A percentile compares a stretch with the other conserved stretches of the same genome.
Conservation (phyloP, 2,888 invertebrate genomes). For the Pristionchus fissidentatus region DNA sequence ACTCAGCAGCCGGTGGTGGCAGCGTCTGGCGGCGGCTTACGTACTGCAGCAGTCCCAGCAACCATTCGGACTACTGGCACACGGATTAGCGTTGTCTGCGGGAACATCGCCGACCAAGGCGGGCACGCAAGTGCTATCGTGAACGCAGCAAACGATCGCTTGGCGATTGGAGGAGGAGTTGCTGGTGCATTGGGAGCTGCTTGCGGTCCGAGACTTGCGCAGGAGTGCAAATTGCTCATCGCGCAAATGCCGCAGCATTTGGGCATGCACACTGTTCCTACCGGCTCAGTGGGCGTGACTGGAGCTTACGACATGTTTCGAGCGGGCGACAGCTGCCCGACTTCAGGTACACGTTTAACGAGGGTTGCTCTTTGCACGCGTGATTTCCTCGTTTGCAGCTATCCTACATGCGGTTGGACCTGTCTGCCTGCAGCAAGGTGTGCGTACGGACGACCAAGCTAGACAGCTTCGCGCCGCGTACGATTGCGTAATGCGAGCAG, state of each 20-base stretch:
- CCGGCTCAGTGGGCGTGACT: not conserved
- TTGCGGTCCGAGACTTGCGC: too few species aligned
- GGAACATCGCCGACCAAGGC: not conserved
- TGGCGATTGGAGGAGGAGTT: not conserved
- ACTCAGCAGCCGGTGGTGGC: too few species aligned
- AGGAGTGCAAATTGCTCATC: not conserved
- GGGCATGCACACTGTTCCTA: not conserved
- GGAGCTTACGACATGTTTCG: not conserved
- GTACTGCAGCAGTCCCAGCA: too few species aligned
- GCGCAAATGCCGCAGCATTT: not conserved
- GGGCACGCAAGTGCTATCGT: not conserved
- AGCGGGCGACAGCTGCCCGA: not conserved
- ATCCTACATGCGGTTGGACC: not conserved
- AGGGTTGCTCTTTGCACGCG: too few species aligned
- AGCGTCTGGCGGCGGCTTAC: too few species aligned
- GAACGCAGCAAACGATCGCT: not conserved
- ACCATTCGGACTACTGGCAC: too few species aligned
- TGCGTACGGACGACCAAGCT: not conserved
- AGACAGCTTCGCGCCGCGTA: not conserved
- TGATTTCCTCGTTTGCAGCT: not conserved
- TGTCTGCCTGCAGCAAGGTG: not conserved
- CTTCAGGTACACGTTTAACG: too few species aligned
- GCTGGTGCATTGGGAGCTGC: not conserved
- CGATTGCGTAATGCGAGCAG: not conserved
- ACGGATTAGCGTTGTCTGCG: not conserved